Percentiles rank a stretch among this genome's conserved stretches.
Evolutionary conservation across 2,113 vertebrate species (phyloP).

Genomic region (Hippocampus barbouri): DNA sequence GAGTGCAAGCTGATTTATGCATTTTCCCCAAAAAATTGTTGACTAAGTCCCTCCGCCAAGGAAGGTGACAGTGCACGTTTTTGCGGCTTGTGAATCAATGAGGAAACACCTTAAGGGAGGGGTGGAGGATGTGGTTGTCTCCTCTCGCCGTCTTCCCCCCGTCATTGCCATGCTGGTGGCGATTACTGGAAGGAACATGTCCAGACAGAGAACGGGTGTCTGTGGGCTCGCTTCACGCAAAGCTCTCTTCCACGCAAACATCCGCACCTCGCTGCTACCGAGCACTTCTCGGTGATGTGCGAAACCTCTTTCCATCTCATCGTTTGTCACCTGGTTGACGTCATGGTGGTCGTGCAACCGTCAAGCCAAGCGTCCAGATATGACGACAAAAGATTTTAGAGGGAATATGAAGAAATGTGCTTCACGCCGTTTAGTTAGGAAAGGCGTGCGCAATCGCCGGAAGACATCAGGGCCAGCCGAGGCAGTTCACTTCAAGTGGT

Average conservation of each 20-base stretch:
- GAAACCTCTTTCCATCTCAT: slow-evolving; percentile 21
- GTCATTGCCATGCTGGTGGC: slow-evolving; percentile 49
- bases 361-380: too few species aligned
- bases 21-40: background rate
- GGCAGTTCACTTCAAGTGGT: too few species aligned
- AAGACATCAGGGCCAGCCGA: too few species aligned
- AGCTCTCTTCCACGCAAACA: slow-evolving; percentile 18
- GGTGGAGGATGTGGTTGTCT: slow-evolving; percentile 52
- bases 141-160: slow-evolving; percentile 11
- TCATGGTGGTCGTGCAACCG: too few species aligned
- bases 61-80: slow-evolving; percentile 14
- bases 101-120: slow-evolving; percentile 5
- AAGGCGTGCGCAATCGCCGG: too few species aligned
- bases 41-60: background rate
- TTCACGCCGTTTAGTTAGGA: too few species aligned
- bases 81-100: slow-evolving; percentile 13
- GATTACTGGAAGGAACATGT: slow-evolving; percentile 47
- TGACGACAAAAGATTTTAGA: too few species aligned
- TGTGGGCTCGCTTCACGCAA: slow-evolving; percentile 20
- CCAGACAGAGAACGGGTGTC: slow-evolving; percentile 62
- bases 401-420: too few species aligned
- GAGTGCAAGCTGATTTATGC: background rate
- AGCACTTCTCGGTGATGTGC: slow-evolving; percentile 31
- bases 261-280: slow-evolving; percentile 11
- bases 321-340: slow-evolving; percentile 9